A percentile compares a stretch with the other conserved stretches of the same genome.
phyloP scores from a whole-genome alignment of 92 coral and sea anemone species.

The Porites evermanni region DNA sequence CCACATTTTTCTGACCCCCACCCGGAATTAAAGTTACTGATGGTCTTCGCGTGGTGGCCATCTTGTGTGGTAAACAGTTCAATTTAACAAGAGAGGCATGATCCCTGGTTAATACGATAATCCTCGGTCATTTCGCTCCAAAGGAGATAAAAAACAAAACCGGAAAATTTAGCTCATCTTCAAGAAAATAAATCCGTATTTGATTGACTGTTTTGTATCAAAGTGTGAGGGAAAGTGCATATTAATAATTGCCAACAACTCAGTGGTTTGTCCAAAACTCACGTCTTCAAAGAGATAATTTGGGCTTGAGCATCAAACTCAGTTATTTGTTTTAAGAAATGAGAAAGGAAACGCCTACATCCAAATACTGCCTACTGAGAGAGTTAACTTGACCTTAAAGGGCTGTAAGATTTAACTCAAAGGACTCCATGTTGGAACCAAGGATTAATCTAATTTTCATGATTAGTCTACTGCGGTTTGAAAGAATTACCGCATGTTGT shows the following conservation, averaged over 20 bases:
- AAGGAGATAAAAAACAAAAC: not conserved
- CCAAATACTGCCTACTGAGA: no score
- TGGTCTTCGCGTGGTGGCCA: not conserved
- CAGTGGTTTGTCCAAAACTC: not conserved
- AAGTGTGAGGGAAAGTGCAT: not conserved
- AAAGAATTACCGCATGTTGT: conserved; percentile 1
- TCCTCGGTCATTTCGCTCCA: not conserved
- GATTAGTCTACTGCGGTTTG: not conserved
- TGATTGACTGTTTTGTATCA: not conserved
- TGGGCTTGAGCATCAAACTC: no score
- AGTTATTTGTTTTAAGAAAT: no score
- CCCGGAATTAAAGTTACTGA: not conserved
- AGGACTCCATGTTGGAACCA: not conserved
- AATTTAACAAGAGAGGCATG: not conserved
- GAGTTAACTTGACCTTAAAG: no score
- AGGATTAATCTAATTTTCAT: conserved; percentile 7
- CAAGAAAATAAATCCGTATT: not conserved
- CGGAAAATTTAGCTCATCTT: not conserved
- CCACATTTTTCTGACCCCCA: no score
- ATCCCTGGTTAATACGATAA: not conserved
- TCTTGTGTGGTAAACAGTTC: not conserved
- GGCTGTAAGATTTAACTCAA: no score
- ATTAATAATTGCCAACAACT: not conserved
- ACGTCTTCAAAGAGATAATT: no score
- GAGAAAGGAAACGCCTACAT: no score